Conservation (phyloP, 2,113 vertebrate genomes). For the Pipra filicauda region DNA sequence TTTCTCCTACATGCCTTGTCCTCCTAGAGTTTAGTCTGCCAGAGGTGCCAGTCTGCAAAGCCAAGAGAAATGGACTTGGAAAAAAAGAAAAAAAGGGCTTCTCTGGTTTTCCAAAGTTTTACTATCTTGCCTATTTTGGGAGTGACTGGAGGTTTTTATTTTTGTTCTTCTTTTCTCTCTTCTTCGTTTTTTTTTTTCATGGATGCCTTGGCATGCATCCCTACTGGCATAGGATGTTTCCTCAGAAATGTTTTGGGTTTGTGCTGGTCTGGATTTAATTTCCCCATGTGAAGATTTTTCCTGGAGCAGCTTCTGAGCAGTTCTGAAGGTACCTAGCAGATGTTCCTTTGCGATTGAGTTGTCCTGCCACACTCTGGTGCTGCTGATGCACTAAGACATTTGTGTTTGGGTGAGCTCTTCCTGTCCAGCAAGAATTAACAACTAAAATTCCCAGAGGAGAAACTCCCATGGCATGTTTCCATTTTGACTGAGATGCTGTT, state of each 20-base stretch:
- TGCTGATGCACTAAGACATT: neutral
- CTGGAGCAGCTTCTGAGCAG: conserved; percentile 28
- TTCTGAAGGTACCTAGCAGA: neutral
- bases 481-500: neutral
- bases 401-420: neutral
- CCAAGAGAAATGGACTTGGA: neutral
- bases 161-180: neutral
- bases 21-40: neutral
- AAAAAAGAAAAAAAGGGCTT: neutral
- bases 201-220: neutral
- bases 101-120: neutral
- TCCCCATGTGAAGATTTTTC: neutral
- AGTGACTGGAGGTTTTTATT: neutral
- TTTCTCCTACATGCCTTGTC: neutral
- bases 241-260: neutral
- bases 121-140: neutral
- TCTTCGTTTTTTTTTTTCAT: rapidly evolving
- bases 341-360: rapidly evolving
- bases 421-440: neutral
- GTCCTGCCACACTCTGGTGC: neutral
- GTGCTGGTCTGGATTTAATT: neutral
- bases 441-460: neutral
- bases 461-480: neutral
- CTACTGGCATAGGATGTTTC: neutral
- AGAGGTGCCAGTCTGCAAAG: neutral